Percentiles rank a stretch among this genome's conserved stretches.
These are phyloP conservation scores for Heliconius himera DNA, from an alignment of 1,140 invertebrate genomes.

Conservation along the genomic window DNA sequence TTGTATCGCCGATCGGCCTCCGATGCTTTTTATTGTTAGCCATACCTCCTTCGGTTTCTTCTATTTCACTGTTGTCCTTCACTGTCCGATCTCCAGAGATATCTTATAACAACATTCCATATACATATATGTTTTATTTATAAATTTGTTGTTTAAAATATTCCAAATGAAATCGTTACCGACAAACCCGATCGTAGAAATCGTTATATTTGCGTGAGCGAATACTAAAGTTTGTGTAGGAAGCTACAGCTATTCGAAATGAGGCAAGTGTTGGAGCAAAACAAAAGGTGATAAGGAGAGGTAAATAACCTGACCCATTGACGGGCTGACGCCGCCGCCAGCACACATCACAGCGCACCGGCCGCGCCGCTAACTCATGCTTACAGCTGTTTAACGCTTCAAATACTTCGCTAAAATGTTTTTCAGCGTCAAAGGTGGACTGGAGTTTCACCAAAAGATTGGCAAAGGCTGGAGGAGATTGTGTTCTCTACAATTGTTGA, in stretches of 20 bases:
- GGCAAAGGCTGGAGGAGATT: not conserved
- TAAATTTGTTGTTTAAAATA: slow-evolving; percentile 29
- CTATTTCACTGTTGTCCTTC: slow-evolving; percentile 60
- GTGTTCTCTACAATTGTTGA: not conserved
- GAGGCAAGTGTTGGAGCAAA: slow-evolving; percentile 73
- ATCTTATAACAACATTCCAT: slow-evolving; percentile 60
- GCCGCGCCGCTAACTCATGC: slow-evolving; percentile 49
- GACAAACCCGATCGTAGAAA: not conserved
- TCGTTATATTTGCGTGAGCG: not conserved
- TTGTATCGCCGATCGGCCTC: slow-evolving; percentile 77
- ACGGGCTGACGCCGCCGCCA: slow-evolving; percentile 62
- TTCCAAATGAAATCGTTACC: slow-evolving; percentile 14
- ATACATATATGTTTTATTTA: slow-evolving; percentile 32
- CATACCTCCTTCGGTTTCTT: slow-evolving; percentile 60
- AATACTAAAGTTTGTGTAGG: not conserved
- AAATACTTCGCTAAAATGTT: slow-evolving; percentile 61
- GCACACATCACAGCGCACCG: slow-evolving; percentile 47
- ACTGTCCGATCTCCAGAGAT: slow-evolving; percentile 60
- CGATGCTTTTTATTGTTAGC: slow-evolving; percentile 74
- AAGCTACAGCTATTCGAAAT: slow-evolving; percentile 52
- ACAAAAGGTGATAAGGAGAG: slow-evolving; percentile 80
- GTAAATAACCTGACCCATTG: slow-evolving; percentile 79
- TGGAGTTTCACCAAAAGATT: slow-evolving; percentile 10
- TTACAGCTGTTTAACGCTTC: slow-evolving; percentile 65
- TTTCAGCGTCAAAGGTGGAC: slow-evolving; percentile 50